phyloP scores from a whole-genome alignment of 2,113 vertebrate species.

The Australoheros scitulus region DNA sequence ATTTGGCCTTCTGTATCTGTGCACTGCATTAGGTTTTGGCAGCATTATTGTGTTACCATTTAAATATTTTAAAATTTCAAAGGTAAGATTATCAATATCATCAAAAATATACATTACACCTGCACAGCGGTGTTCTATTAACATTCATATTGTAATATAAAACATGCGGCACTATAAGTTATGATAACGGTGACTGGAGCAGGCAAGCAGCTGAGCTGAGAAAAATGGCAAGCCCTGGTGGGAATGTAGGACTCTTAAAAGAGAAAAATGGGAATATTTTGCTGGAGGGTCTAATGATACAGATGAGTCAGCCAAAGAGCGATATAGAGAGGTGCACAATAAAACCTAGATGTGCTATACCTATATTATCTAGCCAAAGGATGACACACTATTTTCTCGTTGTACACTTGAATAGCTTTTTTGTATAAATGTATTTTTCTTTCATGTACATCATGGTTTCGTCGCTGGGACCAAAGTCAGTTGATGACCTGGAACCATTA shows the following conservation, averaged over 20 bases:
- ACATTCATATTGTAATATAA: neutral
- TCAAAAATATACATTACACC: no score
- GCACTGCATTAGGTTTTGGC: neutral
- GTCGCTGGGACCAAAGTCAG: neutral
- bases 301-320: neutral
- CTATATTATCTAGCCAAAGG: neutral
- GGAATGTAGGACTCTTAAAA: neutral
- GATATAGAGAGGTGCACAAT: neutral
- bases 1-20: neutral
- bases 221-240: neutral
- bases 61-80: no score
- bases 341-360: neutral
- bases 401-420: neutral
- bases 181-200: neutral
- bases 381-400: neutral
- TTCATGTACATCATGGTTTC: neutral
- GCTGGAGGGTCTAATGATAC: neutral
- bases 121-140: neutral
- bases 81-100: no score
- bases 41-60: neutral
- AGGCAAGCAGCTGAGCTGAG: neutral
- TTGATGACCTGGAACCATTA: neutral
- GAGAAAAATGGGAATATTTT: constrained; percentile 8
- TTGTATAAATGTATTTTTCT: neutral
- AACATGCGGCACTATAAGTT: neutral